Percentiles rank a stretch among this genome's conserved stretches.
Conservation (phyloP, 2,797 vertebrate genomes). For the Sardinella longiceps region DNA sequence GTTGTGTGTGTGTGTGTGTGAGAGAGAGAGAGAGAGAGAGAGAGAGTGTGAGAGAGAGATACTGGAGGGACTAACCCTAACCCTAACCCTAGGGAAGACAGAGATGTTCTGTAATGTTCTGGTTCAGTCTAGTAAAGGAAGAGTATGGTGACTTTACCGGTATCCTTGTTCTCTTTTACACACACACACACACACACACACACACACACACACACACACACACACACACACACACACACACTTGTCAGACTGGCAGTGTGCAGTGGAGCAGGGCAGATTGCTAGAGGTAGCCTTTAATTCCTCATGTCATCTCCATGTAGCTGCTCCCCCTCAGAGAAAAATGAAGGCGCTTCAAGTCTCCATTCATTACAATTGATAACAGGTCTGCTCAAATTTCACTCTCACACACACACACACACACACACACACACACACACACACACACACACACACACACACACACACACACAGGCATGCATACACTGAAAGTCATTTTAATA, state of each 20-base stretch:
- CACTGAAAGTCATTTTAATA: conserved; percentile 62
- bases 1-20: conserved; percentile 32
- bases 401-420: not conserved
- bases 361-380: conserved; percentile 15
- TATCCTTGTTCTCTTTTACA: not conserved
- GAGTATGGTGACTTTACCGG: not conserved
- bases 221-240: not conserved
- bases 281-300: not conserved
- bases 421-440: conserved; percentile 10
- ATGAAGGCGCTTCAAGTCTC: conserved; percentile 3
- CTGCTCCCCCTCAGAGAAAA: not conserved
- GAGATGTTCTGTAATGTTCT: not conserved
- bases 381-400: not conserved
- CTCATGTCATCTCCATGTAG: conserved; percentile 32
- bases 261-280: not conserved
- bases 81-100: too few relatives aligned
- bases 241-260: not conserved
- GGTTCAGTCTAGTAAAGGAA: not conserved
- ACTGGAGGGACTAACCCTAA: too few relatives aligned
- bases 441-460: not conserved
- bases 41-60: too few relatives aligned
- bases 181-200: not conserved
- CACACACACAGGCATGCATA: conserved; percentile 7
- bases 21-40: conserved; percentile 15
- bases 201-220: not conserved